phyloP scores from a whole-genome alignment of 2,113 vertebrate genomes.

The Balaeniceps rex region DNA sequence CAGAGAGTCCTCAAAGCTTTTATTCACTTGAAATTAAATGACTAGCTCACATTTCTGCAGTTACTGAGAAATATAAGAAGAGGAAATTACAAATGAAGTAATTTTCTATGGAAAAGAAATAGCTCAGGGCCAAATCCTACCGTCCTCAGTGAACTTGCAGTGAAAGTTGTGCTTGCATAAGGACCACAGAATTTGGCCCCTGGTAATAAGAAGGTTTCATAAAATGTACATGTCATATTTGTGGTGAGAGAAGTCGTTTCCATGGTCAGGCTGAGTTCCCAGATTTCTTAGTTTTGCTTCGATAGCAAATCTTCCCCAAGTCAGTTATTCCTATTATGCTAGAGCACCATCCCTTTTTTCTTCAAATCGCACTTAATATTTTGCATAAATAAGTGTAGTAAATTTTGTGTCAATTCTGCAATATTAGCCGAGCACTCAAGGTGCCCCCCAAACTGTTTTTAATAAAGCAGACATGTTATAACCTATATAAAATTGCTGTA shows the following conservation, averaged over 20 bases:
- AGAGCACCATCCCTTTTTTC: background rate
- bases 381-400: background rate
- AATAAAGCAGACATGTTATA: background rate
- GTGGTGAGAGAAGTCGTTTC: conserved; percentile 75
- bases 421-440: background rate
- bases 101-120: conserved; percentile 55
- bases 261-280: conserved; percentile 67
- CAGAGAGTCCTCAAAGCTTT: conserved; percentile 1
- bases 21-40: background rate
- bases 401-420: background rate
- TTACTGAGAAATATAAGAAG: conserved; percentile 61
- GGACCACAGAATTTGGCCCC: conserved; percentile 46
- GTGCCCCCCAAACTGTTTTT: background rate
- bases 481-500: background rate
- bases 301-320: conserved; percentile 59
- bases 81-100: conserved; percentile 66
- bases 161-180: conserved; percentile 49
- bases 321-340: conserved; percentile 36
- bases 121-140: background rate
- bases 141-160: conserved; percentile 40
- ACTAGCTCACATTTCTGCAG: conserved; percentile 54
- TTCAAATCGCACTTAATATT: background rate
- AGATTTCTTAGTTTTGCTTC: conserved; percentile 67
- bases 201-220: conserved; percentile 55
- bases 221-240: conserved; percentile 69